Base-by-base conservation (phyloP, 1,140 invertebrate species). In the Rhyzopertha dominica region DNA sequence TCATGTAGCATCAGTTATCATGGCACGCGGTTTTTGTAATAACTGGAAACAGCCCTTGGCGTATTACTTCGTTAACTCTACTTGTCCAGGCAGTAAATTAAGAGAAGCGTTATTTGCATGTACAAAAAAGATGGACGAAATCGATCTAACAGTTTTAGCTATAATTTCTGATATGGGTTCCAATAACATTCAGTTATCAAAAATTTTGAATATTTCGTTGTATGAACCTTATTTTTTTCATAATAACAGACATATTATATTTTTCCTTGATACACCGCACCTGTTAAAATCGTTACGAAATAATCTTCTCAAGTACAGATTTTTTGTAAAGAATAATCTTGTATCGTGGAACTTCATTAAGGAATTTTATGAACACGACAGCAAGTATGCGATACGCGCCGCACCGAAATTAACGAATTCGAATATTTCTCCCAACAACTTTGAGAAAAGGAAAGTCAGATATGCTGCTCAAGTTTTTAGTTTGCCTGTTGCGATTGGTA, bases 361-460 rank as follows among this genome's bases (percentile, higher is more conserved):
- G 53, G 30, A 16, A 20, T 13, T 30, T 14, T 28, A 14, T 12
- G 4, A 42, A 16, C 14, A 40, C 23, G n/a, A 51, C 46, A 14
- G 47, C 49, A 37, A 48, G 47, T 16, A 36, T 7, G 12, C 4
- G 4, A 16, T 41, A 41, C 30, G 49, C 28, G 12, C 43, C 2
- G 19, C 43, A 12, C 41, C 41, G 2, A 61, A 63, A 46, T 31
- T 64, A 18, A 59, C 56, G 13, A 58, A 61, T 12, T 16, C 17
- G 0, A 57, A 63, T 28, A 31, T 50, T 10, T 22, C 23, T 9
- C 57, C 45, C 7, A 16, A 24, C 0, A 53, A 56, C 34, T 49
- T 56, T 5, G 10, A 30, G 7, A 57, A 54, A 40, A 62, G 61
- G 58, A 59, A 55, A 26, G 56, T 64, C 0, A 57, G 53, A 42